These are phyloP conservation scores for Calonectris borealis DNA, from an alignment of 2,113 vertebrate genomes.

Conservation along the genomic window DNA sequence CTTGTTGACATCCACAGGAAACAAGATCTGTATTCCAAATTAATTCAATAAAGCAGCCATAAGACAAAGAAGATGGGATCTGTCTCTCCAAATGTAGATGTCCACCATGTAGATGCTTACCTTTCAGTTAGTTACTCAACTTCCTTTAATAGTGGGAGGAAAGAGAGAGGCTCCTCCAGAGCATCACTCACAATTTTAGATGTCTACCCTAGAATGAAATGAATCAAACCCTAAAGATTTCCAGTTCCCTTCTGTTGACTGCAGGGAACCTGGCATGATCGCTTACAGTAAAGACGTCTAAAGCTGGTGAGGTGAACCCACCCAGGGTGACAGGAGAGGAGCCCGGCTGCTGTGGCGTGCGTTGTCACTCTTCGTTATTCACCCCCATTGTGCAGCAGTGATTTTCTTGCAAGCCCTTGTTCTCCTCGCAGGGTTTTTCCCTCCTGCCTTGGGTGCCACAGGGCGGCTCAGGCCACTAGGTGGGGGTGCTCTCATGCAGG, in stretches of 20 bases:
- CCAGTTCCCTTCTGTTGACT: background rate
- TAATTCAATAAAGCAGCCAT: background rate
- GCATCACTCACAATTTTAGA: background rate
- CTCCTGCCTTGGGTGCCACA: background rate
- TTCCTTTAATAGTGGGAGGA: background rate
- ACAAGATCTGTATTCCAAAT: background rate
- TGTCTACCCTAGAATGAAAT: background rate
- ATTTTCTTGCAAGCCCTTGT: background rate
- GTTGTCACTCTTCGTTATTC: fast-evolving
- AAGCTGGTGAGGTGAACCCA: background rate
- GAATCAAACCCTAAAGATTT: background rate
- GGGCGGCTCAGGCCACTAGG: background rate
- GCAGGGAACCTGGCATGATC: background rate
- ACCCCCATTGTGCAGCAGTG: fast-evolving
- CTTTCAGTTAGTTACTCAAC: background rate
- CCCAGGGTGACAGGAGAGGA: background rate
- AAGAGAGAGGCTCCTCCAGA: background rate
- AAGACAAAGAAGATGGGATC: background rate
- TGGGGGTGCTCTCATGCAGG: conserved; percentile 38
- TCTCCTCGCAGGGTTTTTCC: background rate
- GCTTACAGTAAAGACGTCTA: background rate
- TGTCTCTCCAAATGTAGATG: background rate
- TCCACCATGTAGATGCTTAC: background rate
- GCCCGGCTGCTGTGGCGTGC: fast-evolving
- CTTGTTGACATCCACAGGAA: background rate